Evolutionary conservation across 2,113 vertebrate species (phyloP), one percentile per base, ranked within the genome.

Genomic region (Lagenorhynchus albirostris): DNA sequence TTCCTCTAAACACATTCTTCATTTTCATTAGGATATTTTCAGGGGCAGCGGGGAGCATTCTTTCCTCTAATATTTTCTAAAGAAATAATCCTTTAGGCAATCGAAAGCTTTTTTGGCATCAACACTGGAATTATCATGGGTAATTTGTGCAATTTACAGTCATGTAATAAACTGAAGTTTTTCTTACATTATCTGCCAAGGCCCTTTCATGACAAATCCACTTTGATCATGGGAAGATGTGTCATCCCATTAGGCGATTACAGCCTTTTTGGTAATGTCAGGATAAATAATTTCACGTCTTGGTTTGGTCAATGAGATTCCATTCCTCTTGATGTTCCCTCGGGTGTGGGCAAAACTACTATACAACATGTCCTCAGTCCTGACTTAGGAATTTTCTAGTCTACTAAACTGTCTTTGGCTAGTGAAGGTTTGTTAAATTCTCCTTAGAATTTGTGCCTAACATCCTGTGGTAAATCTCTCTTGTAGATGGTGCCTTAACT

Each of bases 11-110:
- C 11, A 47, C 31, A 76, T 38, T 85, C 29, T 70, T 92, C 11
- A 47, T 62, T 95, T 80, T 67, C 10, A 62, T 25, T 58, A n/a
- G 31, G 65, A 93, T 71, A 60, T 71, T 82, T 96, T 38, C 53
- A 20, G 3, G 4, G 5, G 13, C 0, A 2, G 53, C 23, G 4
- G 15, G 65, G 67, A 74, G 4, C 6, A 65, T 41, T 79, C n/a
- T 92, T 90, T 93, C 33, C 44, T 90, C 55, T 82, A 86, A 77
- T 50, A 77, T 60, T 82, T 91, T 89, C 79, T 74, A 94, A 95
- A 84, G 47, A 88, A 93, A 85, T 68, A 95, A 91, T 81, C 21
- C 41, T 65, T 80, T 68, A 82, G 55, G 41, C 23, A 86, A 67
- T 62, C 36, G 89, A 60, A 93, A 77, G 31, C 9, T 55, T 94